Percentiles rank a stretch among this genome's conserved stretches.
phyloP scores from a whole-genome alignment of 1,140 invertebrate species.

The Panagrolaimus sp. region DNA sequence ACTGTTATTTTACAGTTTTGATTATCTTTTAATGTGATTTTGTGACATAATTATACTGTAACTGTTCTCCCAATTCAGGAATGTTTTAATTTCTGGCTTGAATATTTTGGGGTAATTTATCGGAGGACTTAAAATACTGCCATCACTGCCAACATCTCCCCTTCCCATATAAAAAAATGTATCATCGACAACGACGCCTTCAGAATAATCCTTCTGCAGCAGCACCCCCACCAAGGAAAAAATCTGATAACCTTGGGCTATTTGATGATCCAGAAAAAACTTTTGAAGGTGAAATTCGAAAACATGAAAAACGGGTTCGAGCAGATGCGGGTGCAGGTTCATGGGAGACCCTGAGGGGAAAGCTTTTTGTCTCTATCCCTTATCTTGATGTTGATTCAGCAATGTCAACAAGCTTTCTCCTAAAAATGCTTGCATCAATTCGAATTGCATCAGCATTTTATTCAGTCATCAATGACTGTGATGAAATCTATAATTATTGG shows the following conservation, averaged over 20 bases:
- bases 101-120: too few species aligned
- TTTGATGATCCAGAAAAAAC: background rate
- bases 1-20: background rate
- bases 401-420: constrained; percentile 3
- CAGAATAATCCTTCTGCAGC: too few species aligned
- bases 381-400: constrained; percentile 9
- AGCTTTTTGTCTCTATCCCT: constrained; percentile 18
- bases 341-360: constrained; percentile 29
- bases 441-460: constrained; percentile 71
- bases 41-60: background rate
- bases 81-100: too few species aligned
- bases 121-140: too few species aligned
- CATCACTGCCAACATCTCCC: too few species aligned
- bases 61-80: too few species aligned
- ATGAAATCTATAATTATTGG: constrained; percentile 99
- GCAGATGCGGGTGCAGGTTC: constrained; percentile 25
- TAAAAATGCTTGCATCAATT: constrained; percentile 36
- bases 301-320: background rate
- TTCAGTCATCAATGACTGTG: constrained; percentile 90
- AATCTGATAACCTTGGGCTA: too few species aligned
- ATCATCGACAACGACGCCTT: too few species aligned
- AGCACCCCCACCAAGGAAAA: too few species aligned
- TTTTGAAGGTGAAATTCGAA: background rate
- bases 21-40: background rate
- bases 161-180: too few species aligned